These are phyloP conservation scores for Alfaro cultratus DNA, from an alignment of 2,797 vertebrate genomes.

Conservation along the genomic window DNA sequence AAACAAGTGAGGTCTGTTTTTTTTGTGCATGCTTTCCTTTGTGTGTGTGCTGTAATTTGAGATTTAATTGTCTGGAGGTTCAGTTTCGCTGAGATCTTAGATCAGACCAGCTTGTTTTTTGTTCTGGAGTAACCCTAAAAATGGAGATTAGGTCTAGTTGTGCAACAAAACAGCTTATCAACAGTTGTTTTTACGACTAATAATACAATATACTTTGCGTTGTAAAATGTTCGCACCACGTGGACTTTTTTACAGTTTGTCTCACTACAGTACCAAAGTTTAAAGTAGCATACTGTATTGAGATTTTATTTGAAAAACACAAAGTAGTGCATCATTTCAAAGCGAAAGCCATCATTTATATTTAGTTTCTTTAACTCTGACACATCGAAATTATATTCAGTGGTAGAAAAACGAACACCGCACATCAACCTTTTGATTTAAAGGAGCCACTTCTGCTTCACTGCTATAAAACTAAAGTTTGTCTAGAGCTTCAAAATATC, in stretches of 20 bases:
- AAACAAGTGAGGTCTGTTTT: background rate
- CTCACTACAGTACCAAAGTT: background rate
- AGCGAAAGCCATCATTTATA: background rate
- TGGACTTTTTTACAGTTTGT: background rate
- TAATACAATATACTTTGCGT: background rate
- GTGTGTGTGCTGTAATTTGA: background rate
- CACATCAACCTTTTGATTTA: no score
- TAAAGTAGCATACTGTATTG: background rate
- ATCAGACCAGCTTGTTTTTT: background rate
- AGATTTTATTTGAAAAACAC: background rate
- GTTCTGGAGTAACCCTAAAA: background rate
- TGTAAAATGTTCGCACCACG: background rate
- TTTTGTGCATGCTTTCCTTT: background rate
- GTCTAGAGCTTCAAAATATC: no score
- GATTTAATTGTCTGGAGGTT: background rate
- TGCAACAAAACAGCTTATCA: background rate
- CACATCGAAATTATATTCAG: no score
- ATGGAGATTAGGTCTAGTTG: background rate
- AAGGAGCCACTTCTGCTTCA: no score
- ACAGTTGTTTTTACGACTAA: background rate
- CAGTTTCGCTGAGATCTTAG: background rate
- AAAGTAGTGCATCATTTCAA: background rate
- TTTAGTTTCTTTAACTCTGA: no score
- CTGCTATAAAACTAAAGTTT: no score
- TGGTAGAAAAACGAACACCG: no score